These are phyloP conservation scores for Serinus canaria DNA, from an alignment of 2,113 vertebrate genomes.

Conservation along the genomic window DNA sequence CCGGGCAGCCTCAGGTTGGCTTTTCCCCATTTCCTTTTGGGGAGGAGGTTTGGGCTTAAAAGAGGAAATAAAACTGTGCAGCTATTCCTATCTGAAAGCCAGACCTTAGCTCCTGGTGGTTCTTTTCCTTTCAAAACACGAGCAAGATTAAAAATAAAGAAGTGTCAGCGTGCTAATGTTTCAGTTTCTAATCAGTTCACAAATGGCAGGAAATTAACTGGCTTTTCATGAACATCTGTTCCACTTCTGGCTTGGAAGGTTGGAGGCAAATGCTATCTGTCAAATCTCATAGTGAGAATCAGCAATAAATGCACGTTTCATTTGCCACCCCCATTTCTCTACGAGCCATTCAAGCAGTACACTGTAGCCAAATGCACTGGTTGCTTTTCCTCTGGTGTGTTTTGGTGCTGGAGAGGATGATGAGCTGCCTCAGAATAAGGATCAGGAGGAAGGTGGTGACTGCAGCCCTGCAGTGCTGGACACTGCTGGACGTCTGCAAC, in stretches of 20 bases:
- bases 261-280: conserved; percentile 62
- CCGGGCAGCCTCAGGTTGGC: background rate
- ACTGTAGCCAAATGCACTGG: background rate
- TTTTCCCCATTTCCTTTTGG: conserved; percentile 20
- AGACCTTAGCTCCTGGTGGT: background rate
- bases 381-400: background rate
- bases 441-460: background rate
- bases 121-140: conserved; percentile 27
- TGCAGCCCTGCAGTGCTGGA: background rate
- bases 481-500: background rate
- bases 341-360: background rate
- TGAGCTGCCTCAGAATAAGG: background rate
- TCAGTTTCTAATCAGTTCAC: conserved; percentile 64
- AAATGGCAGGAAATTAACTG: conserved; percentile 70
- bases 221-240: conserved; percentile 70
- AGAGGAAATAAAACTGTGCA: conserved; percentile 57
- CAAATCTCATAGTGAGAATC: conserved; percentile 48
- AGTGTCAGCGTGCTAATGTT: conserved; percentile 32
- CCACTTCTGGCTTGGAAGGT: conserved; percentile 65
- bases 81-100: conserved; percentile 3
- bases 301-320: conserved; percentile 30
- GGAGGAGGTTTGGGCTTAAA: conserved; percentile 1
- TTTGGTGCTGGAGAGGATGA: background rate
- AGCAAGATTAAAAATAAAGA: conserved; percentile 35
- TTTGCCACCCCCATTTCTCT: background rate